phyloP scores from a whole-genome alignment of 2,888 invertebrate genomes.

The Leptinotarsa haldemani region DNA sequence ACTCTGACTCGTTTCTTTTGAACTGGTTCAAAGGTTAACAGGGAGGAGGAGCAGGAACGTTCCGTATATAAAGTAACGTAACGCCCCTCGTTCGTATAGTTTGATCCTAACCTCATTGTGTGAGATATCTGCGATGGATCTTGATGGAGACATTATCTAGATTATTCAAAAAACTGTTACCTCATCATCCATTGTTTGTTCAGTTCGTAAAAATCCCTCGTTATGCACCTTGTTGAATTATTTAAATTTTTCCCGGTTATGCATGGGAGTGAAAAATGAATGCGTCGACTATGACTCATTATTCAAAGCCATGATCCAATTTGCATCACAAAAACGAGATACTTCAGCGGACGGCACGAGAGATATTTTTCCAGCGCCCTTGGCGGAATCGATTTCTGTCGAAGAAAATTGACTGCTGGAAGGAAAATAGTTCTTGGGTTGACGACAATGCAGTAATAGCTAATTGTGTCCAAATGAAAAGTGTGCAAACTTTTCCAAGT shows the following conservation, averaged over 20 bases:
- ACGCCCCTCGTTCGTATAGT: neutral
- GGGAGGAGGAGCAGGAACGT: conserved; percentile 6
- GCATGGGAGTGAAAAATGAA: conserved; percentile 27
- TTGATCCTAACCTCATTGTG: conserved; percentile 1
- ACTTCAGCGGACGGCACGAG: conserved; percentile 10
- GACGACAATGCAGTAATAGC: neutral
- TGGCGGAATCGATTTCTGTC: neutral
- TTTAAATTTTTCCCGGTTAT: conserved; percentile 22
- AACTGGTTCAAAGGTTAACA: conserved; percentile 12
- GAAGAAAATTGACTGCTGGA: neutral
- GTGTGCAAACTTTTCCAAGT: no score
- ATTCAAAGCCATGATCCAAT: conserved; percentile 33
- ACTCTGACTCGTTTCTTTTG: neutral
- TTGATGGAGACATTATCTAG: conserved; percentile 26
- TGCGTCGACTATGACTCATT: conserved; percentile 28
- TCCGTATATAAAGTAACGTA: neutral
- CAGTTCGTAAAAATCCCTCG: conserved; percentile 4
- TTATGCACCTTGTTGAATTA: conserved; percentile 23
- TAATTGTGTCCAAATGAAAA: no score
- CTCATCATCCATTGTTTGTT: conserved; percentile 28
- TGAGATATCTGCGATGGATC: conserved; percentile 9
- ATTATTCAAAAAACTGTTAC: conserved; percentile 26
- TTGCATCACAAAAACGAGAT: conserved; percentile 31
- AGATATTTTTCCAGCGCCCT: conserved; percentile 5
- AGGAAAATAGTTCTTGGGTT: neutral